These are phyloP conservation scores for Drosophila hamatofila DNA, from an alignment of 2,888 invertebrate genomes.

Conservation along the genomic window DNA sequence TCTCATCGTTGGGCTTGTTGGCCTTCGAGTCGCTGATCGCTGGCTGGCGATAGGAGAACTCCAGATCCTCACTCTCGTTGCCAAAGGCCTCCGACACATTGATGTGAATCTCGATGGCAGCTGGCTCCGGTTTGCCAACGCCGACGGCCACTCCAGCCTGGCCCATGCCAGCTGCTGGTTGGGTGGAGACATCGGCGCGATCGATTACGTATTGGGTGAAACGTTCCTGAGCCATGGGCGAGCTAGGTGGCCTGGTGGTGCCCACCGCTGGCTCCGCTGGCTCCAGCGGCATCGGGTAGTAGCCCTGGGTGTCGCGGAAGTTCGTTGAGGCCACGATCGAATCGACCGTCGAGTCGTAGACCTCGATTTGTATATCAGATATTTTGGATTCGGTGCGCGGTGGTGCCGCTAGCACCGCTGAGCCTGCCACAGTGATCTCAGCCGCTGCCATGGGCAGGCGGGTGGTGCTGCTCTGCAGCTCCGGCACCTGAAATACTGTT, in stretches of 20 bases:
- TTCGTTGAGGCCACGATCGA: conserved; percentile 84
- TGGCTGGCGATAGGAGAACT: conserved; percentile 83
- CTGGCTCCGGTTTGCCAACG: conserved; percentile 82
- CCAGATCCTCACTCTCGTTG: conserved; percentile 83
- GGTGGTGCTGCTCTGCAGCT: conserved; percentile 64
- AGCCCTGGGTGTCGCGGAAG: conserved; percentile 76
- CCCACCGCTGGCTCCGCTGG: conserved; percentile 29
- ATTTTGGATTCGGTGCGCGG: conserved; percentile 82
- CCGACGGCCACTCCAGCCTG: conserved; percentile 37
- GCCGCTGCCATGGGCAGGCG: conserved; percentile 50
- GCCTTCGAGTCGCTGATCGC: conserved; percentile 31
- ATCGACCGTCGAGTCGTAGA: conserved; percentile 84
- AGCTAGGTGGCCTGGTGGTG: conserved; percentile 66
- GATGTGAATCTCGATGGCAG: conserved; percentile 84
- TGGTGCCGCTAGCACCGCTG: conserved; percentile 25
- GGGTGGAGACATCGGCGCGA: conserved; percentile 82
- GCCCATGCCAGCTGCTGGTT: conserved; percentile 55
- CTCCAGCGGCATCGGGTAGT: conserved; percentile 50
- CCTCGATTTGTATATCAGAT: conserved; percentile 84
- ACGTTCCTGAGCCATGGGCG: conserved; percentile 72
- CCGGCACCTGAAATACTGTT: conserved; percentile 79
- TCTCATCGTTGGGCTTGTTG: conserved; percentile 80
- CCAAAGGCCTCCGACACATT: conserved; percentile 84
- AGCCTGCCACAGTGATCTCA: conserved; percentile 27
- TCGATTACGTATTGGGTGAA: conserved; percentile 84